Conservation (phyloP, 2,888 invertebrate species). For the Tanytarsus gracilentus region DNA sequence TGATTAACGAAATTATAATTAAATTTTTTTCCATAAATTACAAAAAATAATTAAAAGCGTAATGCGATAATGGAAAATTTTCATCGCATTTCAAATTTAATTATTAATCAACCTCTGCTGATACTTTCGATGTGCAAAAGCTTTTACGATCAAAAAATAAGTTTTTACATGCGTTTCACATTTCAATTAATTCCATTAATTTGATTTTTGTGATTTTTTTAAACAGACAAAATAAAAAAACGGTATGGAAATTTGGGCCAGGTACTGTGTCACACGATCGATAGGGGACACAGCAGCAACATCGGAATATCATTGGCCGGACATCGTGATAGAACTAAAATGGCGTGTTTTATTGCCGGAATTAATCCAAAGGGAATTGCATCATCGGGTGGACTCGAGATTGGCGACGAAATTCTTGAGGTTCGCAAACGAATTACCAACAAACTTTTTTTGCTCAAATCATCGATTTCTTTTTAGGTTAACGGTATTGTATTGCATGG, state of each 20-base stretch:
- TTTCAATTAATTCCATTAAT: neutral
- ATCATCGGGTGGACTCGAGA: constrained; percentile 59
- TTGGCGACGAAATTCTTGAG: constrained; percentile 94
- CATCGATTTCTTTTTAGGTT: constrained; percentile 52
- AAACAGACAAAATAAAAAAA: constrained; percentile 84
- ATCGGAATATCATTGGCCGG: constrained; percentile 91
- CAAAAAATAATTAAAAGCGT: too few relatives aligned
- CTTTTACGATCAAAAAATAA: too few relatives aligned
- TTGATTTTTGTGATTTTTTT: constrained; percentile 31
- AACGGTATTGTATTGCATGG: constrained; percentile 91
- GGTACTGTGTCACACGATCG: constrained; percentile 54
- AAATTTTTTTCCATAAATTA: too few relatives aligned
- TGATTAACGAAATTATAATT: too few relatives aligned
- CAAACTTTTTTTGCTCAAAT: constrained; percentile 16
- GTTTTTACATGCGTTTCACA: neutral
- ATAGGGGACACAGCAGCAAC: constrained; percentile 63
- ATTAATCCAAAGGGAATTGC: constrained; percentile 81
- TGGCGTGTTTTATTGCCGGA: constrained; percentile 97
- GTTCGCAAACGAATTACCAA: constrained; percentile 46
- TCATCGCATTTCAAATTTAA: too few relatives aligned
- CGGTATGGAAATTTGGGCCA: constrained; percentile 78
- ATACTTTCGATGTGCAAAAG: too few relatives aligned
- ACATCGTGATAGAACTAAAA: constrained; percentile 83
- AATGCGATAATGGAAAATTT: too few relatives aligned
- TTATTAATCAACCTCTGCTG: too few relatives aligned